phyloP scores from a whole-genome alignment of 2,797 vertebrate species.

The Florisuga fusca region DNA sequence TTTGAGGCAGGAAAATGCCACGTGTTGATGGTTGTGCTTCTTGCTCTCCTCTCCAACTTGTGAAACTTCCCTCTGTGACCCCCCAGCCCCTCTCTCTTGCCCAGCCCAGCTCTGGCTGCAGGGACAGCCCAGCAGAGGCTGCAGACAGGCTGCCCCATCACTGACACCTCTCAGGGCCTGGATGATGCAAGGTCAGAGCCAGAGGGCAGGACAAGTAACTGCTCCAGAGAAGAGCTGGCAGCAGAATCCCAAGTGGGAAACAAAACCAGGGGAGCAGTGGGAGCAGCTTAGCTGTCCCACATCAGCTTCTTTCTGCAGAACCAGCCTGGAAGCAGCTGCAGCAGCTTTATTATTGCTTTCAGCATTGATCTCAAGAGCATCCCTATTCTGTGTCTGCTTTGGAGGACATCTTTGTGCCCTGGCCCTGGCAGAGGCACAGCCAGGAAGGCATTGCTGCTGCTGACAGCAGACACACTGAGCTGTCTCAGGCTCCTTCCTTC shows the following conservation, averaged over 20 bases:
- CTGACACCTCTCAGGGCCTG: background rate
- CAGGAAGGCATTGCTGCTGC: background rate
- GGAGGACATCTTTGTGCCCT: background rate
- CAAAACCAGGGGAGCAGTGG: background rate
- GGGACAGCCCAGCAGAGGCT: background rate
- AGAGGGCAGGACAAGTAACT: background rate
- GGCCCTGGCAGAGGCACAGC: background rate
- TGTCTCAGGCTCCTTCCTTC: background rate
- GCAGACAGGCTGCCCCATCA: background rate
- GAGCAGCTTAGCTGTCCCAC: background rate
- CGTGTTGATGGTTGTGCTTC: background rate
- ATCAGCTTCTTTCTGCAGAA: background rate
- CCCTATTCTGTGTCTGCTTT: background rate
- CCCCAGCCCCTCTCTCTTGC: rapidly evolving
- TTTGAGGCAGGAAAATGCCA: background rate
- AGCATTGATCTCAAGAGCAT: background rate
- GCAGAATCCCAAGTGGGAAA: background rate
- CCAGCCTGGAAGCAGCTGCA: background rate
- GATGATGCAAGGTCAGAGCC: background rate
- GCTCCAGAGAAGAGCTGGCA: background rate
- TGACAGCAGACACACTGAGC: background rate
- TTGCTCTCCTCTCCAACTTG: background rate
- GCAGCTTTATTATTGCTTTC: background rate
- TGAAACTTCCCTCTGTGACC: background rate
- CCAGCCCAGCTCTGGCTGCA: background rate